Percentiles rank a stretch among this genome's conserved stretches.
phyloP scores from a whole-genome alignment of 2,113 vertebrate species.

The Galeopterus variegatus region DNA sequence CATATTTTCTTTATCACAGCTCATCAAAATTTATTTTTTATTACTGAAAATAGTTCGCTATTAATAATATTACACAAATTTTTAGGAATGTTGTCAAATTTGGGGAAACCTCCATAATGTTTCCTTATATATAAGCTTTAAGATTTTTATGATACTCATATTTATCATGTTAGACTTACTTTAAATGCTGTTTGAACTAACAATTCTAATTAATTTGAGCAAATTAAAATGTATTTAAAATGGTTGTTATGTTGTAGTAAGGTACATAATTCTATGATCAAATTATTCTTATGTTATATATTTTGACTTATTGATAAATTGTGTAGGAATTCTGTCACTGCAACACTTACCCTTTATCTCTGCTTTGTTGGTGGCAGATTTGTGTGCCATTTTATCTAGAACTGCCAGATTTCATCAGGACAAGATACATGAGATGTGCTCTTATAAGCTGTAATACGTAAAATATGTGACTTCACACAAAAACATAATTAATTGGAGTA shows the following conservation, averaged over 20 bases:
- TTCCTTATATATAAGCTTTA: not conserved
- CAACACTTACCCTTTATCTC: conserved; percentile 6
- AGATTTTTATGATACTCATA: not conserved
- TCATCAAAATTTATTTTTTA: conserved; percentile 52
- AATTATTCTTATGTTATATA: not conserved
- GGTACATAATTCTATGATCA: not conserved
- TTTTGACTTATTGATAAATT: conserved; percentile 47
- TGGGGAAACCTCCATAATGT: not conserved
- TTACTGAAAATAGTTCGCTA: conserved; percentile 37
- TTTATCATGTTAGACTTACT: not conserved
- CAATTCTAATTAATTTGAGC: not conserved
- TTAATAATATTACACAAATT: not conserved
- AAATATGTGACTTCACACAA: not conserved
- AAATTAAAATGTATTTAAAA: conserved; percentile 55
- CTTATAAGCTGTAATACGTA: not conserved
- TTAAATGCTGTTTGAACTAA: conserved; percentile 40
- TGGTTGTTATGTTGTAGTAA: not conserved
- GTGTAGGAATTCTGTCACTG: not conserved
- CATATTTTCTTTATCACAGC: not conserved
- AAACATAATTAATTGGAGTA: not conserved
- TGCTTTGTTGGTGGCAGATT: not conserved
- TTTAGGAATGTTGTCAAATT: conserved; percentile 35
- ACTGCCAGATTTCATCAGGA: not conserved
- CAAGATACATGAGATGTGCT: not conserved
- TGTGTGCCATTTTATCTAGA: not conserved